Evolutionary conservation across 2,888 invertebrate species (phyloP).

Genomic region (Mesorhabditis belari): DNA sequence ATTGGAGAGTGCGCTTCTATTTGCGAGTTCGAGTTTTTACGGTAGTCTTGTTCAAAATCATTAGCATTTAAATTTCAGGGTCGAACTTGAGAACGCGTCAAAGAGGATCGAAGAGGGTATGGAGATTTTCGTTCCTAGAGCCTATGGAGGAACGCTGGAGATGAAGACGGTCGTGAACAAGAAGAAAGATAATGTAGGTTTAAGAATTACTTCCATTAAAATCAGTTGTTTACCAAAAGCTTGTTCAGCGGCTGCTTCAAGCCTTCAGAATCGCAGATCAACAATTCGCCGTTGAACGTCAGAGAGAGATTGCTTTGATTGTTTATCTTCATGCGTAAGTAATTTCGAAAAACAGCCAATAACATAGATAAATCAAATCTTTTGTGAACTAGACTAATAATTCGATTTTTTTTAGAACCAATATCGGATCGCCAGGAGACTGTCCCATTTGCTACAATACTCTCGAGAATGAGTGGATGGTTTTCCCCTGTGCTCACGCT

Average conservation of each 20-base stretch:
- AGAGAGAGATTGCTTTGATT: not conserved
- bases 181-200: not conserved
- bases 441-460: constrained; percentile 68
- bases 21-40: too few species aligned
- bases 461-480: constrained; percentile 66
- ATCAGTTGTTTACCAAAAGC: too few species aligned
- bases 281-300: not conserved
- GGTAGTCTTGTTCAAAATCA: too few species aligned
- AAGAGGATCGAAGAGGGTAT: not conserved
- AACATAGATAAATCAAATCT: not conserved
- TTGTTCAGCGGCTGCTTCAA: not conserved
- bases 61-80: not conserved
- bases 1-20: too few species aligned
- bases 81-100: not conserved
- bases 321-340: not conserved
- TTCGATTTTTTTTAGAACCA: not conserved
- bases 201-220: too few species aligned
- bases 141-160: not conserved
- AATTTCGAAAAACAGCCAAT: not conserved
- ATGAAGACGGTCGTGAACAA: not conserved
- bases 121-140: not conserved
- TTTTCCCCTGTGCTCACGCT: constrained; percentile 70
- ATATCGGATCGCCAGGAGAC: constrained; percentile 43
- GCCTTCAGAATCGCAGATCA: not conserved
- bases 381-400: too few species aligned